Base-by-base conservation (phyloP, 1,140 invertebrate genomes). In the Magallana gigas region DNA sequence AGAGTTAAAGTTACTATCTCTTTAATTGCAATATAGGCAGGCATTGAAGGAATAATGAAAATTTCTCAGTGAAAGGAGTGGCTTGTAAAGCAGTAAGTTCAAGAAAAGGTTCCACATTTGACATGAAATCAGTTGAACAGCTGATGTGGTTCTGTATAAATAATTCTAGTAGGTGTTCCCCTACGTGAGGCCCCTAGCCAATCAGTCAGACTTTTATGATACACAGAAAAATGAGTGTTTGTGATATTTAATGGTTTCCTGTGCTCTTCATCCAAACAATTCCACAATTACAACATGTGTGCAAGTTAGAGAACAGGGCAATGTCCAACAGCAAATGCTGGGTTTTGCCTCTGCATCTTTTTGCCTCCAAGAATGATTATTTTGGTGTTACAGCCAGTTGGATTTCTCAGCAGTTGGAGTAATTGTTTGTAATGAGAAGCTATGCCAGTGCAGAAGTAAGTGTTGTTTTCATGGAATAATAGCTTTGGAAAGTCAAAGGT, bases 171-270 rank as follows among this genome's bases (percentile, higher is more conserved):
- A 76, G 68, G 29, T 76, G 68, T 76, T 76, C 12, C 68, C 68
- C 68, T 29, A 36, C 23, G 68, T 76, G 68, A 76, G 68, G 68
- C 23, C 68, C 68, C 23, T 29, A 76, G 23, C 68, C 68, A 76
- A 76, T 76, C 68, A 76, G 68, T 76, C 68, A 76, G 68, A 76
- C 68, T 76, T 76, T 76, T 76, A 76, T 76, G 68, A 48, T 76
- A 76, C 68, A 76, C 68, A 76, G 68, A 76, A 76, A 76, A 76
- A 76, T 76, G 68, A 76, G 68, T 76, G 68, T 76, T 76, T 76
- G 23, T 76, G 68, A 76, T 76, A 76, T 76, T 76, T 76, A 76
- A 76, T 76, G 68, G 68, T 76, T 76, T 76, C 68, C 68, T 76
- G 68, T 76, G 68, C 68, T 76, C 68, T 76, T 76, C 68, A 76